phyloP scores from a whole-genome alignment of 1,140 invertebrate genomes.

The Tetragonula clypearis region DNA sequence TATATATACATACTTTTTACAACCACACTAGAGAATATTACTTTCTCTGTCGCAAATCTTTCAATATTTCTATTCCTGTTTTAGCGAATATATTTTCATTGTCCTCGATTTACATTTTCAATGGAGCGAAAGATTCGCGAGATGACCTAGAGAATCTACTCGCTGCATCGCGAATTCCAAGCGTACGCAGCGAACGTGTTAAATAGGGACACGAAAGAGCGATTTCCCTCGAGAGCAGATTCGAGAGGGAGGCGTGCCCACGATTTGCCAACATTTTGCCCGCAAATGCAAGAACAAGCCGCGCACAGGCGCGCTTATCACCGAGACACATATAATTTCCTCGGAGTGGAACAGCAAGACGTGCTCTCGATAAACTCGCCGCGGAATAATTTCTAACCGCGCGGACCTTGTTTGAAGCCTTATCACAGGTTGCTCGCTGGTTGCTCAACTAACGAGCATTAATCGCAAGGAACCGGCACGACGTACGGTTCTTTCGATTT shows the following conservation, averaged over 20 bases:
- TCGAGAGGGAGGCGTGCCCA: neutral
- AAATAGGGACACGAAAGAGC: neutral
- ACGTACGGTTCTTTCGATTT: conserved; percentile 34
- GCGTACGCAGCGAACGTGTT: neutral
- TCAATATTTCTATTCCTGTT: too few relatives aligned
- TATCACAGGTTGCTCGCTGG: conserved; percentile 18
- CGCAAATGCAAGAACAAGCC: conserved; percentile 9
- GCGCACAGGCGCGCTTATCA: conserved; percentile 20
- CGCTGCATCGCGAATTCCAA: neutral
- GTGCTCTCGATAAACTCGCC: conserved; percentile 37
- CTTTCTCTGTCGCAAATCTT: too few relatives aligned
- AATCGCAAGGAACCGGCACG: conserved; percentile 25
- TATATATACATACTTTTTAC: too few relatives aligned
- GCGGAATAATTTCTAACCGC: conserved; percentile 41
- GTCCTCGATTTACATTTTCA: neutral
- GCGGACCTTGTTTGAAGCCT: conserved; percentile 16
- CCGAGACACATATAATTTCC: conserved; percentile 25
- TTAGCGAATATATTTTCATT: neutral
- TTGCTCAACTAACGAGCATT: conserved; percentile 35
- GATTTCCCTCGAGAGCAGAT: neutral
- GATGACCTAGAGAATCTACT: neutral
- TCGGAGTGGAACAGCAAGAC: neutral
- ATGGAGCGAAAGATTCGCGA: neutral
- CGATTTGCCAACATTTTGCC: conserved; percentile 8
- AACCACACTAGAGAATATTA: too few relatives aligned